phyloP scores from a whole-genome alignment of 30 jellyfish, hydroid and myxozoan genomes.

The Rhopilema esculentum region DNA sequence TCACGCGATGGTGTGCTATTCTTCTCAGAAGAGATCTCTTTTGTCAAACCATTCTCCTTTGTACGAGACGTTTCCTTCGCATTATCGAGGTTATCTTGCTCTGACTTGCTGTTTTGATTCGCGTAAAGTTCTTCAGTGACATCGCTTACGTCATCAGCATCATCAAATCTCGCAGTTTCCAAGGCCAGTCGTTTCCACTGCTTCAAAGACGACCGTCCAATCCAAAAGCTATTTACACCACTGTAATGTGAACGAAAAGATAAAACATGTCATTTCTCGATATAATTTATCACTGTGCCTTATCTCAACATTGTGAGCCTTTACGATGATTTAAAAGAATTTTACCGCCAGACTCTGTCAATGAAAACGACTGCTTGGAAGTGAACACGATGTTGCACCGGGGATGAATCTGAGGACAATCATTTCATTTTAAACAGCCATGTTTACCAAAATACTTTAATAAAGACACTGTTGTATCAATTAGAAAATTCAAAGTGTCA shows the following conservation, averaged over 20 bases:
- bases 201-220: conserved; percentile 75
- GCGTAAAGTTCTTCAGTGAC: background rate
- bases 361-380: no score
- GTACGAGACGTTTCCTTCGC: background rate
- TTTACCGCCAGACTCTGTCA: no score
- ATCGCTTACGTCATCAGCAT: conserved; percentile 12
- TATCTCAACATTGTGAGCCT: no score
- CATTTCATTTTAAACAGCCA: no score
- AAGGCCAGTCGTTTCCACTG: conserved; percentile 72
- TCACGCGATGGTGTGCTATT: background rate
- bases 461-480: no score
- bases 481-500: no score
- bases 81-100: background rate
- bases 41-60: background rate
- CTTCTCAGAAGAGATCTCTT: background rate
- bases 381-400: no score
- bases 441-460: no score
- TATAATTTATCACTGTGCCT: no score
- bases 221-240: conserved; percentile 73
- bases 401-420: no score
- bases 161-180: conserved; percentile 36
- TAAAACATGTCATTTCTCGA: background rate
- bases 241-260: background rate
- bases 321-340: no score
- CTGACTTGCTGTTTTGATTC: background rate